Conservation (phyloP, 2,797 vertebrate genomes). For the Enteromius viviparus region DNA sequence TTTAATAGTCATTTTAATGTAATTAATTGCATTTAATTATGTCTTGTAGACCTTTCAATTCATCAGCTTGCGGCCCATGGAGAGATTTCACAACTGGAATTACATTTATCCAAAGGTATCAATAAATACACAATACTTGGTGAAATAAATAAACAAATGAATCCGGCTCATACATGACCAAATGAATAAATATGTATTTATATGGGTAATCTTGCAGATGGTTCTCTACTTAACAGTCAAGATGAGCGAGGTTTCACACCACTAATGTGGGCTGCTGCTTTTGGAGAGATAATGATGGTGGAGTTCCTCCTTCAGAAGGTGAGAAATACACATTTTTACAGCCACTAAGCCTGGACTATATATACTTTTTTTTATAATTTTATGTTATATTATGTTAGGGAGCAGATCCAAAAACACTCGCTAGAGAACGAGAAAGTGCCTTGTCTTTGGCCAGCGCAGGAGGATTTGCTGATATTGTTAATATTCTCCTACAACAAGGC, state of each 20-base stretch:
- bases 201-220: constrained; percentile 72
- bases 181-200: neutral
- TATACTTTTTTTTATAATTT: neutral
- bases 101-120: constrained; percentile 87
- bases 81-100: constrained; percentile 86
- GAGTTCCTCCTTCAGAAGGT: constrained; percentile 90
- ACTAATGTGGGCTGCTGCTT: constrained; percentile 95
- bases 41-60: constrained; percentile 85
- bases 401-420: constrained; percentile 87
- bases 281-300: constrained; percentile 90
- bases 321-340: constrained; percentile 29
- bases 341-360: too few relatives aligned
- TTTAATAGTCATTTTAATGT: neutral
- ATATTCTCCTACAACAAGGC: constrained; percentile 81
- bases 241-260: constrained; percentile 94
- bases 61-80: constrained; percentile 96
- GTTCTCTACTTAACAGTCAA: constrained; percentile 84
- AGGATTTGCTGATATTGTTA: constrained; percentile 91
- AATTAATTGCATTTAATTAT: neutral
- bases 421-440: constrained; percentile 90
- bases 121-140: neutral
- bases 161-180: neutral
- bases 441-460: constrained; percentile 92
- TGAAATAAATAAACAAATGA: neutral
- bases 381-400: constrained; percentile 75